Evolutionary conservation across 2,113 vertebrate species (phyloP).

Genomic region (Dasyprocta punctata): DNA sequence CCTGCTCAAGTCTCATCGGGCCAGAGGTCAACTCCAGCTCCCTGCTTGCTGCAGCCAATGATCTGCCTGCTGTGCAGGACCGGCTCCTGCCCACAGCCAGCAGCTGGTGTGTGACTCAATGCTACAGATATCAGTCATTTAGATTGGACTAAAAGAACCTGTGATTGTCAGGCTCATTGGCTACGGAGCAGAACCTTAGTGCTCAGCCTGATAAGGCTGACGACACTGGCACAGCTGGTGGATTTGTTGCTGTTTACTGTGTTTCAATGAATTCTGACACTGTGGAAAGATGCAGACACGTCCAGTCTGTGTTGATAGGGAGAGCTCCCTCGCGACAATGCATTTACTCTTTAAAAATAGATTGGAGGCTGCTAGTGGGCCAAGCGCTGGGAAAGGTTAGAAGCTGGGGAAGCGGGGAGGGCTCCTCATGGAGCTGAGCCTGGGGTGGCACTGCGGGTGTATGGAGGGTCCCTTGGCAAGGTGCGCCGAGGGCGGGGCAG

Average conservation of each 20-base stretch:
- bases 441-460: too few species aligned
- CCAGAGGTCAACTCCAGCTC: background rate
- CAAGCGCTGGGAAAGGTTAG: background rate
- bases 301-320: background rate
- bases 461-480: background rate
- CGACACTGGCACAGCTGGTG: background rate
- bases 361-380: background rate
- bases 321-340: background rate
- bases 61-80: background rate
- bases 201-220: background rate
- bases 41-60: background rate
- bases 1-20: background rate
- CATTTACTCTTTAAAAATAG: background rate
- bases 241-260: background rate
- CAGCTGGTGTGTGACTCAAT: background rate
- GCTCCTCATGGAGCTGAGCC: accelerated
- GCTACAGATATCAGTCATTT: background rate
- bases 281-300: background rate
- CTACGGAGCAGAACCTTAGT: background rate
- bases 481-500: accelerated
- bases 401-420: background rate
- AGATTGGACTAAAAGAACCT: background rate
- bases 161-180: background rate
- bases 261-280: background rate
- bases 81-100: background rate